phyloP scores from a whole-genome alignment of 2,113 vertebrate genomes.

The Rhinoderma darwinii region DNA sequence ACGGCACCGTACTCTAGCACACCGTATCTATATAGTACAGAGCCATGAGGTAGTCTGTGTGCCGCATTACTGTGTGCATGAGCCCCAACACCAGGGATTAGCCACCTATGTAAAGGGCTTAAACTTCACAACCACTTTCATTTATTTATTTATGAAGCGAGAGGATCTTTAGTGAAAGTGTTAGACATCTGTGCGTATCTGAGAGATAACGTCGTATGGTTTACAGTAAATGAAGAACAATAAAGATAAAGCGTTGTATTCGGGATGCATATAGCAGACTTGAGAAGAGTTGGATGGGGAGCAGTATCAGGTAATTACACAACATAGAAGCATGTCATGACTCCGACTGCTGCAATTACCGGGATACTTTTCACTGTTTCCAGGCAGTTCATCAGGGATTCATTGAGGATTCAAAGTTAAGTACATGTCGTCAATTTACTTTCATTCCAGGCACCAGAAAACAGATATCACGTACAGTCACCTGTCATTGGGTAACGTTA shows the following conservation, averaged over 20 bases:
- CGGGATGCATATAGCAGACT: conserved; percentile 39
- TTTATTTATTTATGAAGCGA: background rate
- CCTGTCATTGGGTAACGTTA: background rate
- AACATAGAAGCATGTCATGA: conserved; percentile 53
- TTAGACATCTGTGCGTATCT: conserved; percentile 17
- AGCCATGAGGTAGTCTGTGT: too few relatives aligned
- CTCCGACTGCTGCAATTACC: conserved; percentile 40
- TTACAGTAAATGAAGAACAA: conserved; percentile 41
- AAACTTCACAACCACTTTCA: background rate
- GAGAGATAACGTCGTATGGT: background rate
- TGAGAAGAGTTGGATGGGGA: conserved; percentile 44
- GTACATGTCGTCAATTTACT: conserved; percentile 25
- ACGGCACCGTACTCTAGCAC: too few relatives aligned
- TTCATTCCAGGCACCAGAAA: conserved; percentile 15
- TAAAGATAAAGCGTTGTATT: conserved; percentile 28
- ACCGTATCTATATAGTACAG: too few relatives aligned
- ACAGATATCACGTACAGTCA: background rate
- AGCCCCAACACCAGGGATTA: too few relatives aligned
- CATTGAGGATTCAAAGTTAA: conserved; percentile 45
- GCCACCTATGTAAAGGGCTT: background rate
- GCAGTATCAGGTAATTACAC: conserved; percentile 52
- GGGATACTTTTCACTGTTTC: conserved; percentile 30
- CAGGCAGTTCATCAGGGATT: conserved; percentile 40
- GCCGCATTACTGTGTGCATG: too few relatives aligned
- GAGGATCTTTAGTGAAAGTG: background rate